Evolutionary conservation across 2,888 invertebrate species (phyloP).

Genomic region (Oxycera nigricornis): DNA sequence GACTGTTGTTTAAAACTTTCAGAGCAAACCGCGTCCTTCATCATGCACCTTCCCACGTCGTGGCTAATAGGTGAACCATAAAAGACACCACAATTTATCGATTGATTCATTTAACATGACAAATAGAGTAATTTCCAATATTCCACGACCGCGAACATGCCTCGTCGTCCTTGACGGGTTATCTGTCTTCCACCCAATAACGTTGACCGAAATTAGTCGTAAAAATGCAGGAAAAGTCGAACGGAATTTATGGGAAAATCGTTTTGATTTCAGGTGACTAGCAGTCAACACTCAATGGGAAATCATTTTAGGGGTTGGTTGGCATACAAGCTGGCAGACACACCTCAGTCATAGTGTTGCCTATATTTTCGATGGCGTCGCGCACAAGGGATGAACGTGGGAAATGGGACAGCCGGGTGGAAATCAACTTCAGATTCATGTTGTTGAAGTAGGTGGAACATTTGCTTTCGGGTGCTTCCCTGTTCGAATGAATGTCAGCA

Average conservation of each 20-base stretch:
- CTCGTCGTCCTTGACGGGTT: conserved; percentile 5
- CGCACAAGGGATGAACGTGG: background rate
- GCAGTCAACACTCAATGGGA: no score
- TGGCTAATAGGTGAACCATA: no score
- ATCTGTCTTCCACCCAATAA: conserved; percentile 34
- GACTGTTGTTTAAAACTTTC: background rate
- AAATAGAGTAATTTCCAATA: conserved; percentile 1
- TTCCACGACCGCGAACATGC: background rate
- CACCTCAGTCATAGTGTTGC: no score
- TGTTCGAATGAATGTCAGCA: no score
- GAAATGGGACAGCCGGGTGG: background rate
- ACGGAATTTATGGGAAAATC: conserved; percentile 19
- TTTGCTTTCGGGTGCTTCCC: background rate
- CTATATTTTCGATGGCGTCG: no score
- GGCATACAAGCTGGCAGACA: no score
- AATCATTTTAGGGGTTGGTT: no score
- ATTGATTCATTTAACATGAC: background rate
- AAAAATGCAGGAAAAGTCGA: conserved; percentile 32
- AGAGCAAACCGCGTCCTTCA: background rate
- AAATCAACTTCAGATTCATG: background rate
- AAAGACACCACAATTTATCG: no score
- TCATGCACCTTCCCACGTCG: background rate
- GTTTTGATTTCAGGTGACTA: conserved; percentile 19
- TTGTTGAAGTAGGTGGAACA: background rate
- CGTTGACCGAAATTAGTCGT: conserved; percentile 26